Base-by-base conservation (phyloP, 2,888 invertebrate species). In the Ganaspis brasiliensis region DNA sequence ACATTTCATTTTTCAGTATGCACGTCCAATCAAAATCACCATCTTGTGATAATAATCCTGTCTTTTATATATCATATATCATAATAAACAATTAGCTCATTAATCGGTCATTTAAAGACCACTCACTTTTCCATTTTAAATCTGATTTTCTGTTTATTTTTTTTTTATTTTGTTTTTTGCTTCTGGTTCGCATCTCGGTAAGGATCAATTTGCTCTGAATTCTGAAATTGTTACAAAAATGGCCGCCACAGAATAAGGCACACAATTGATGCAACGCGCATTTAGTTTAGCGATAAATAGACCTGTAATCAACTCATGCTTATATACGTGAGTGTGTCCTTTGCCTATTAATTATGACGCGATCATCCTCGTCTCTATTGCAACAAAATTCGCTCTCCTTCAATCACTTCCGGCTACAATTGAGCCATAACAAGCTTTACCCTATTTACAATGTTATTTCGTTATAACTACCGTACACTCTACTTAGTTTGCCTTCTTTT, bases 161-260 rank as follows among this genome's bases (percentile, higher is more conserved):
- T 59, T 77, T 55, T 37, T 70, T 71, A 19, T 55, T 73, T 57
- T 76, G 19, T 26, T 63, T 56, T 49, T 73, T 37, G 16, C 16
- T n/a, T 55, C 31, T 52, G 26, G 59, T 59, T 73, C n/a, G 37
- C n/a, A 37, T 31, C 49, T 35, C 37, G 52, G 63, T 74, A 45
- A 52, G 82, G 84, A 85, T 82, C 79, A 83, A 86, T 83, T 84
- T 84, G 76, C 76, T 78, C 70, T 86, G 85, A 87, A 89, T 74
- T 78, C 61, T 86, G 85, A 87, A 89, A 87, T 87, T 83, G 84
- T 89, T 89, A 89, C 88, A 89, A 89, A 67, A 91, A 90, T 89
- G 90, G 88, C 89, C 89, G 90, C 90, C 90, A 89, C 90, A 88
- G 88, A 89, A 90, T 91, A 91, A 91, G 91, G 91, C 91, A 91